These are phyloP conservation scores for Bergia sp. DNA, from an alignment of 92 coral and sea anemone species.

Conservation along the genomic window DNA sequence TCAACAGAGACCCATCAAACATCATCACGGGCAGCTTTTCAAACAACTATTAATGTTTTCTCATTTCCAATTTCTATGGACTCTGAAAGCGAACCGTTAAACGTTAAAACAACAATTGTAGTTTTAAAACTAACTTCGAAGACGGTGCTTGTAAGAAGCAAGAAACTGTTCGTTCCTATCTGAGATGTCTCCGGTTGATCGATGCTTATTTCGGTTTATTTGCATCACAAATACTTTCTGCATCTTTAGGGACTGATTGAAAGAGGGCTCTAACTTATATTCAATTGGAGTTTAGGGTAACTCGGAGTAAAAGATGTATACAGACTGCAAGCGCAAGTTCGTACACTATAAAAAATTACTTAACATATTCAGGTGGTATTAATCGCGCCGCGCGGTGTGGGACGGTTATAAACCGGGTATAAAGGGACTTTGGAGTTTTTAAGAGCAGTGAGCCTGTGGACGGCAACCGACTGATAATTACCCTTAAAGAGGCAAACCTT, in stretches of 20 bases:
- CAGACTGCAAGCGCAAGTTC: not conserved
- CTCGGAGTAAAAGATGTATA: not conserved
- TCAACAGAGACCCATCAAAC: slow-evolving; percentile 1
- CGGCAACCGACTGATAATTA: not conserved
- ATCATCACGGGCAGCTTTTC: not conserved
- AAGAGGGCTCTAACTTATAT: slow-evolving; percentile 25
- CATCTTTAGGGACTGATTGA: not conserved
- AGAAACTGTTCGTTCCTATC: not conserved
- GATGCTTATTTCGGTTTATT: slow-evolving; percentile 9
- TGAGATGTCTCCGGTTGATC: slow-evolving; percentile 29
- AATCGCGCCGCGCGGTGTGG: not conserved
- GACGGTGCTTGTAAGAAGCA: not conserved
- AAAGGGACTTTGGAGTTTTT: not conserved
- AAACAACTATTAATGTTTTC: not conserved
- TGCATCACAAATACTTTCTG: slow-evolving; percentile 27
- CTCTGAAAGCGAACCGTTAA: not conserved
- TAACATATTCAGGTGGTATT: not conserved
- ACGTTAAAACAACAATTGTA: not conserved
- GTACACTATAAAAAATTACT: not conserved
- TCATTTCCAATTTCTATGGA: not conserved
- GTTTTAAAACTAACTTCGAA: not conserved
- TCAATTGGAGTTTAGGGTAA: not conserved
- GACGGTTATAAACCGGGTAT: not conserved
- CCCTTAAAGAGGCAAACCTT: not conserved
- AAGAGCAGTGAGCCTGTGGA: not conserved